Conservation (phyloP, 2,113 vertebrate genomes). For the Eclectus roratus region DNA sequence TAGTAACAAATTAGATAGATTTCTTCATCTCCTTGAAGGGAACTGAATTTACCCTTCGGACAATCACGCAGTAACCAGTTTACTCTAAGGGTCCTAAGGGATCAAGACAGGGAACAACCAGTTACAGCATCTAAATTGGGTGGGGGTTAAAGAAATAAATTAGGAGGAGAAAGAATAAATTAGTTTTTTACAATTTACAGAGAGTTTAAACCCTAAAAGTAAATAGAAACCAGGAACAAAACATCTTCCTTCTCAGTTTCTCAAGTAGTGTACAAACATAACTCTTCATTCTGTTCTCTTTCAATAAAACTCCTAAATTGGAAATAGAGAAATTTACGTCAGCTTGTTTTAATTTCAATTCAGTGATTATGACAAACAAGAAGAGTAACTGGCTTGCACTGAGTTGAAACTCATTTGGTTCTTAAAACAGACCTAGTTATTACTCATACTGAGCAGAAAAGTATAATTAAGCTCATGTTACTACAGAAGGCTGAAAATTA, state of each 20-base stretch:
- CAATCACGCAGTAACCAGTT: not conserved
- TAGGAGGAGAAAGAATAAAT: not conserved
- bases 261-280: not conserved
- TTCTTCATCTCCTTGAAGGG: not conserved
- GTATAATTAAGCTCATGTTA: not conserved
- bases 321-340: not conserved
- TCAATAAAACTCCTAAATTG: not conserved
- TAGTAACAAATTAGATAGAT: not conserved
- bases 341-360: not conserved
- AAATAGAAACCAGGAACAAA: not conserved
- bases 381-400: not conserved
- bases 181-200: not conserved
- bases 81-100: not conserved
- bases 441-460: not conserved
- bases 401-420: not conserved
- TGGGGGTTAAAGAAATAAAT: not conserved
- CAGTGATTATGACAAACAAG: not conserved
- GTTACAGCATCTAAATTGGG: rapidly evolving
- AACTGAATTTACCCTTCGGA: not conserved
- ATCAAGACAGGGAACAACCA: not conserved
- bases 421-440: not conserved
- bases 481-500: not conserved
- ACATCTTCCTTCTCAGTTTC: not conserved
- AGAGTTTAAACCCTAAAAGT: not conserved
- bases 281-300: not conserved